Conservation (phyloP, 2,113 vertebrate species). For the Cyanoliseus patagonus region DNA sequence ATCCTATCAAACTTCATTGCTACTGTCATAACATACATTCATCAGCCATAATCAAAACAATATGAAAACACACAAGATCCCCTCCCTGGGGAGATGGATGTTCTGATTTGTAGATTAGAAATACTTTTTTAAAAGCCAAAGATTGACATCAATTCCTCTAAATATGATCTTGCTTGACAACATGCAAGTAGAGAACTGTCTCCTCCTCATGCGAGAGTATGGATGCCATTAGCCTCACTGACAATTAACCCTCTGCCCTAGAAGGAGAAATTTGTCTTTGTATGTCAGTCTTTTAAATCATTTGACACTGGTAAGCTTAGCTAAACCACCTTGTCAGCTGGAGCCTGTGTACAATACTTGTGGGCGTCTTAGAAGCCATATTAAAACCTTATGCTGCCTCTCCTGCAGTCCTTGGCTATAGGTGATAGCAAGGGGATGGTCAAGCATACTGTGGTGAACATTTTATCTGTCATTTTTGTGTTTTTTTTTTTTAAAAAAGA, state of each 20-base stretch:
- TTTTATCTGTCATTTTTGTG: not conserved
- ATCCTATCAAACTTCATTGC: not conserved
- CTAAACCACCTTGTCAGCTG: not conserved
- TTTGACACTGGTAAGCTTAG: not conserved
- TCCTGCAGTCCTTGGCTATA: not conserved
- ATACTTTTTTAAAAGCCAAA: not conserved
- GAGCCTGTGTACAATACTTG: not conserved
- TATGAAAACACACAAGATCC: not conserved
- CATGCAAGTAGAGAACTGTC: not conserved
- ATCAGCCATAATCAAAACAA: not conserved
- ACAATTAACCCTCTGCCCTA: not conserved
- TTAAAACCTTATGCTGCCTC: not conserved
- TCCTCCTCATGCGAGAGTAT: not conserved
- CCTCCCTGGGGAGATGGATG: not conserved
- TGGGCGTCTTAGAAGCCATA: not conserved
- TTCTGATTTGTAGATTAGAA: not conserved
- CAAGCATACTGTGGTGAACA: not conserved
- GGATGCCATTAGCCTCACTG: not conserved
- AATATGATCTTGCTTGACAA: not conserved
- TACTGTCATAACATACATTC: not conserved
- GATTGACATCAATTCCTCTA: not conserved
- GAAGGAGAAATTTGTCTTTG: not conserved
- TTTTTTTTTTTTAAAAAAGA: not conserved
- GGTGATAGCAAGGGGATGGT: not conserved
- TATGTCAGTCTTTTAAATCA: not conserved